phyloP scores from a whole-genome alignment of 2,797 vertebrate genomes.

The Allobates femoralis region DNA sequence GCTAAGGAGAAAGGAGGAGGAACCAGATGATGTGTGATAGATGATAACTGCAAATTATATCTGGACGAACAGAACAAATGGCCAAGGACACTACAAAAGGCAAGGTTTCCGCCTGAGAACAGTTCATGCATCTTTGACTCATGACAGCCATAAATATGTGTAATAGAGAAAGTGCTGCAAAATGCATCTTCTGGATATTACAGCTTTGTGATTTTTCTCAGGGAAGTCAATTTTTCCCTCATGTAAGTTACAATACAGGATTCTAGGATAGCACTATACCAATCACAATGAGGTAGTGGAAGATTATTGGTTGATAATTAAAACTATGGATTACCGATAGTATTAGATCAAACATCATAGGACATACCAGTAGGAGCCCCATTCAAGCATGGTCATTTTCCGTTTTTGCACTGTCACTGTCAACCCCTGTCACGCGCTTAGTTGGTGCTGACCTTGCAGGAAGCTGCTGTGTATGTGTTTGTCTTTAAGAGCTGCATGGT shows the following conservation, averaged over 20 bases:
- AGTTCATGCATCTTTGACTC: conserved; percentile 54
- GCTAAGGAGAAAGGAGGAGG: conserved; percentile 2
- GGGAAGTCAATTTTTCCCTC: conserved; percentile 11
- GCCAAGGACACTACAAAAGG: conserved; percentile 53
- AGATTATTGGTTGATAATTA: neutral
- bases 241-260: conserved; percentile 26
- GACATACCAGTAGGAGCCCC: too few relatives aligned
- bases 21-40: conserved; percentile 44
- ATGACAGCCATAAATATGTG: conserved; percentile 56
- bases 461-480: too few relatives aligned
- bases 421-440: too few relatives aligned
- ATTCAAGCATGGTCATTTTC: too few relatives aligned
- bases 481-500: too few relatives aligned
- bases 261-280: neutral
- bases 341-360: neutral
- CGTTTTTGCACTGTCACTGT: too few relatives aligned
- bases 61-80: conserved; percentile 55
- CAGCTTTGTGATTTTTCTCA: conserved; percentile 6
- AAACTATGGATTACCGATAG: neutral
- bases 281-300: neutral
- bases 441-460: too few relatives aligned
- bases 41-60: conserved; percentile 52
- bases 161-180: conserved; percentile 34
- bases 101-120: conserved; percentile 53
- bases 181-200: neutral